Evolutionary conservation across 1,140 invertebrate species (phyloP).

Genomic region (Drosophila micromelanica): DNA sequence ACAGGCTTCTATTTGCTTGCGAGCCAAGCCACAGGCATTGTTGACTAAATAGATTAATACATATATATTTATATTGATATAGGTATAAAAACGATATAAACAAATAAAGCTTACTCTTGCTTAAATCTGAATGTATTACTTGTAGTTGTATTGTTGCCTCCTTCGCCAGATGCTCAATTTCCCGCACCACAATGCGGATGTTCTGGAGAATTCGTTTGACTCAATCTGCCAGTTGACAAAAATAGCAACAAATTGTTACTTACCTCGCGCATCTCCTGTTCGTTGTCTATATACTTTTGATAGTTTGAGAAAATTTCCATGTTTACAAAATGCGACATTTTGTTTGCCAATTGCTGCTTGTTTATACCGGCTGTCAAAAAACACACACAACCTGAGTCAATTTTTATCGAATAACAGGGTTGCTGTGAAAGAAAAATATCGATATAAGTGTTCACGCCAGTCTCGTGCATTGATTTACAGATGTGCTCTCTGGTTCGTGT

Average conservation of each 20-base stretch:
- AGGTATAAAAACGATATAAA: not conserved
- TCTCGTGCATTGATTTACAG: conserved; percentile 19
- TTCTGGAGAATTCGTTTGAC: conserved; percentile 85
- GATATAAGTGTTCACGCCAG: conserved; percentile 2
- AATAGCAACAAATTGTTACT: not conserved
- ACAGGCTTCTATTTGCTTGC: conserved; percentile 86
- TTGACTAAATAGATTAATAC: conserved; percentile 45
- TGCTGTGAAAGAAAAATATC: conserved; percentile 5
- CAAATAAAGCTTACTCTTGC: conserved; percentile 85
- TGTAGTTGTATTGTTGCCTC: conserved; percentile 90
- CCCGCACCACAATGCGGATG: conserved; percentile 88
- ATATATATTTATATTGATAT: not conserved
- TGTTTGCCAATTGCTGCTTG: conserved; percentile 38
- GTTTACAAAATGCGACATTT: conserved; percentile 78
- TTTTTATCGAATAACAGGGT: conserved; percentile 20
- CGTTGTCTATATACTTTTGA: conserved; percentile 87
- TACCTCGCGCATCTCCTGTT: conserved; percentile 88
- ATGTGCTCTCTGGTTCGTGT: conserved; percentile 14
- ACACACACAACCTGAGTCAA: conserved; percentile 11
- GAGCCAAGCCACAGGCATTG: conserved; percentile 86
- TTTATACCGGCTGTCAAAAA: conserved; percentile 52
- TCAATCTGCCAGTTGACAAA: not conserved
- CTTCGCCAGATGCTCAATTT: conserved; percentile 89
- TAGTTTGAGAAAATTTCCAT: conserved; percentile 87
- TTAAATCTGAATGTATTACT: conserved; percentile 88